Conservation (phyloP, 2,888 invertebrate genomes). For the Achlya flavicornis region DNA sequence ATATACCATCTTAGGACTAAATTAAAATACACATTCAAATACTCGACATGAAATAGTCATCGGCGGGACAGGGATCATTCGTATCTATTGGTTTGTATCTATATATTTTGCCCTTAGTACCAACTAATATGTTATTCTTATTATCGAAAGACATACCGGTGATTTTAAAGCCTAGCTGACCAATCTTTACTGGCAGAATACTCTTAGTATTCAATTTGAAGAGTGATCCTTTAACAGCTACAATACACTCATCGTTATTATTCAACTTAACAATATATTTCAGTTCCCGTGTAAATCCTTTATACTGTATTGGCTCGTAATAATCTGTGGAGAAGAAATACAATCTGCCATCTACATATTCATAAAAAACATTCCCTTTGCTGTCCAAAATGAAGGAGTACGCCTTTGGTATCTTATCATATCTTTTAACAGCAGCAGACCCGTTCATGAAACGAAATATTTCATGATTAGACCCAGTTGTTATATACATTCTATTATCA, state of each 20-base stretch:
- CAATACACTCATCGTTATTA: constrained; percentile 69
- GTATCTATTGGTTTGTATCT: constrained; percentile 68
- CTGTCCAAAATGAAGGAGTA: constrained; percentile 70
- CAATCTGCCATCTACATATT: constrained; percentile 71
- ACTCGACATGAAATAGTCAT: constrained; percentile 75
- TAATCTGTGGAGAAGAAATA: constrained; percentile 70
- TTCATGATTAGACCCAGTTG: constrained; percentile 68
- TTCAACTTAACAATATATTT: constrained; percentile 71
- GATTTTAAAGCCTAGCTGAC: constrained; percentile 71
- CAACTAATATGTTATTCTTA: constrained; percentile 71
- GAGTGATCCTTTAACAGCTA: constrained; percentile 72
- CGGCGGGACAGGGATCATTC: constrained; percentile 70
- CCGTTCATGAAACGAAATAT: constrained; percentile 71
- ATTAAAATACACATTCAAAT: constrained; percentile 44
- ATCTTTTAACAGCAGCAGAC: constrained; percentile 71
- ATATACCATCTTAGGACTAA: too few relatives aligned
- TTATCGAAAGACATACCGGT: constrained; percentile 70
- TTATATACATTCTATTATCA: constrained; percentile 73
- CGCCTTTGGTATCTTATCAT: constrained; percentile 71
- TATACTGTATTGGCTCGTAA: constrained; percentile 74
- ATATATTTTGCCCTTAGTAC: constrained; percentile 77
- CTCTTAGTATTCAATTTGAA: constrained; percentile 63
- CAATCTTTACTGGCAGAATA: constrained; percentile 69
- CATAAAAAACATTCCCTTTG: constrained; percentile 72
- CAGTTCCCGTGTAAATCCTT: constrained; percentile 72